phyloP scores from a whole-genome alignment of 2,113 vertebrate species.

The Setophaga coronata region DNA sequence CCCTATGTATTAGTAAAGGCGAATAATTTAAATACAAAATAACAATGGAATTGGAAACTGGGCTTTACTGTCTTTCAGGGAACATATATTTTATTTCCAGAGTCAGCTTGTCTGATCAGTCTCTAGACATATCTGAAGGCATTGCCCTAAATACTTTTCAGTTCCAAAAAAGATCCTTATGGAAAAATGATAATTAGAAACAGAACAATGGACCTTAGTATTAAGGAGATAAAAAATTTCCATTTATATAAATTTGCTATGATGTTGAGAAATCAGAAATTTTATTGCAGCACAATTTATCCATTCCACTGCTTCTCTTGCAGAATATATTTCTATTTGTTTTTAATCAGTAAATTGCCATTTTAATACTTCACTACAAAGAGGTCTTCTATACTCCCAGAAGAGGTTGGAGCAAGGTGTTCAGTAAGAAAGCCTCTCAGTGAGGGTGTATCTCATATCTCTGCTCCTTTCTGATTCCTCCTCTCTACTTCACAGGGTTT shows the following conservation, averaged over 20 bases:
- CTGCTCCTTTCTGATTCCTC: neutral
- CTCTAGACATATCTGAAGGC: neutral
- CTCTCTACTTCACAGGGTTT: neutral
- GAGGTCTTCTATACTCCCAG: neutral
- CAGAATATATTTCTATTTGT: neutral
- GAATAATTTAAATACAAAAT: slow-evolving; percentile 7
- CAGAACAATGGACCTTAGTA: neutral
- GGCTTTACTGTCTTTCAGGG: neutral
- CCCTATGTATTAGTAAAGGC: neutral
- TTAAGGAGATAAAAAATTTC: neutral
- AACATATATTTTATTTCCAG: neutral
- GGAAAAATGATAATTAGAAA: neutral
- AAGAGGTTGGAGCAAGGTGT: neutral
- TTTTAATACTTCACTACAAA: neutral
- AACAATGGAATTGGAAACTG: neutral
- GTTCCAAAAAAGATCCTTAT: neutral
- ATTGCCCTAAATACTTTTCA: neutral
- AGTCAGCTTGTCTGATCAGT: neutral
- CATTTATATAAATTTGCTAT: neutral
- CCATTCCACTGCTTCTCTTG: neutral
- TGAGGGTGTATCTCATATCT: neutral
- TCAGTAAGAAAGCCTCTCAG: neutral
- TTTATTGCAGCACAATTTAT: neutral
- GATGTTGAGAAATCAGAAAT: neutral
- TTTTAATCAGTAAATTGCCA: neutral